A percentile compares a stretch with the other conserved stretches of the same genome.
Evolutionary conservation across 2,113 vertebrate species (phyloP).

Genomic region (Paradoxurus hermaphroditus): DNA sequence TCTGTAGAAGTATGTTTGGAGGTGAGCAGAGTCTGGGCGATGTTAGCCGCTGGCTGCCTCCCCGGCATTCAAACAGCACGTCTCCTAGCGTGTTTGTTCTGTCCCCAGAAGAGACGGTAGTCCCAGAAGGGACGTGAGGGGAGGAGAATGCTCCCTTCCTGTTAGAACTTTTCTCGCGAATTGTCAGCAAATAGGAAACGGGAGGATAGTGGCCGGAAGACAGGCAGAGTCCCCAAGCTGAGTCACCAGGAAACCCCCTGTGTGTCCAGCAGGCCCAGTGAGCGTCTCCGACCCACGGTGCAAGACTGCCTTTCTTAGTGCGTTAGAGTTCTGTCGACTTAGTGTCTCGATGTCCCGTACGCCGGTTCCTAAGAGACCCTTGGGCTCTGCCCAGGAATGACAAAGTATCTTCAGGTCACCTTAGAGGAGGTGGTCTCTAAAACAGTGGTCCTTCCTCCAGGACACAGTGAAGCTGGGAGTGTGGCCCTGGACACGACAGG

Average conservation of each 20-base stretch:
- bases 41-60: background rate
- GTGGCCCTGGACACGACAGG: fast-evolving
- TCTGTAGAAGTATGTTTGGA: background rate
- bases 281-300: too few relatives aligned
- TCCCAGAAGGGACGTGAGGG: background rate
- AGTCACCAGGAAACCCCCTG: background rate
- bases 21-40: background rate
- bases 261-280: background rate
- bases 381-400: background rate
- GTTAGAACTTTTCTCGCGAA: background rate
- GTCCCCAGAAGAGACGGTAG: background rate
- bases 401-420: background rate
- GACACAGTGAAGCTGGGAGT: fast-evolving
- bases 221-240: background rate
- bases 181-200: background rate
- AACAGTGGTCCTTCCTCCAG: fast-evolving
- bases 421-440: fast-evolving
- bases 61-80: background rate
- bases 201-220: background rate
- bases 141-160: background rate
- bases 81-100: background rate
- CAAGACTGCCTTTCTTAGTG: background rate
- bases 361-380: background rate
- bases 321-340: background rate
- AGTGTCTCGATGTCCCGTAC: background rate